Conservation (phyloP, 2,113 vertebrate species). For the Bucco capensis region DNA sequence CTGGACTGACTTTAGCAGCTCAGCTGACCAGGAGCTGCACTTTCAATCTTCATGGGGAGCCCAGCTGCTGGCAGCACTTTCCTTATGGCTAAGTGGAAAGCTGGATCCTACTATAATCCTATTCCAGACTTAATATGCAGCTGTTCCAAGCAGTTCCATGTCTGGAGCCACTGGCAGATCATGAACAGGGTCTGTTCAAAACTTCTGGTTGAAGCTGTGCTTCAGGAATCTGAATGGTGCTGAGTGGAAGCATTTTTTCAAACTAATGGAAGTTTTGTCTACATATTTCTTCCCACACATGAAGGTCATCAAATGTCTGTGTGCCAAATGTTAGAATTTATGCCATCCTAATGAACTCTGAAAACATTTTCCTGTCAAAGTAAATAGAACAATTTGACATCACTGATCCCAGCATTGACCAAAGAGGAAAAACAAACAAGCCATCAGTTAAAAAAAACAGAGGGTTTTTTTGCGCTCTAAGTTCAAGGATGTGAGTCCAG, state of each 20-base stretch:
- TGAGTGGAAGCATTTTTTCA: slow-evolving; percentile 45
- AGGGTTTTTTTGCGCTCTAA: neutral
- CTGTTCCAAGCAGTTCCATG: neutral
- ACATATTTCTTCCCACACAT: slow-evolving; percentile 63
- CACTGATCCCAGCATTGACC: slow-evolving; percentile 64
- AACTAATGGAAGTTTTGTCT: slow-evolving; percentile 63
- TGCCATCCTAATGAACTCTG: slow-evolving; percentile 69
- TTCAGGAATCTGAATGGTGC: neutral
- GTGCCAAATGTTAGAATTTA: slow-evolving; percentile 67
- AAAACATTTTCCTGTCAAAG: slow-evolving; percentile 71
- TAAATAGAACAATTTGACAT: slow-evolving; percentile 63
- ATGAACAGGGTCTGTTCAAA: neutral
- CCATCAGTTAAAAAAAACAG: slow-evolving; percentile 53
- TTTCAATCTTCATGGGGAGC: neutral
- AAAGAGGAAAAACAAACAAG: slow-evolving; percentile 61
- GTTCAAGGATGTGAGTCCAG: slow-evolving; percentile 58
- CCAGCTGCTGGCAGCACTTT: neutral
- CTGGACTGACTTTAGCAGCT: no score
- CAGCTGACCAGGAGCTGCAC: neutral
- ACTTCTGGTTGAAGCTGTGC: neutral
- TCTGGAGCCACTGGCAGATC: neutral
- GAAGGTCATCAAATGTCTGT: slow-evolving; percentile 64
- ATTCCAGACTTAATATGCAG: neutral
- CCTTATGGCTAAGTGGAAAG: neutral
- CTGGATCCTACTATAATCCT: neutral